These are phyloP conservation scores for Antheraea assamensis DNA, from an alignment of 2,888 invertebrate genomes.

Conservation along the genomic window DNA sequence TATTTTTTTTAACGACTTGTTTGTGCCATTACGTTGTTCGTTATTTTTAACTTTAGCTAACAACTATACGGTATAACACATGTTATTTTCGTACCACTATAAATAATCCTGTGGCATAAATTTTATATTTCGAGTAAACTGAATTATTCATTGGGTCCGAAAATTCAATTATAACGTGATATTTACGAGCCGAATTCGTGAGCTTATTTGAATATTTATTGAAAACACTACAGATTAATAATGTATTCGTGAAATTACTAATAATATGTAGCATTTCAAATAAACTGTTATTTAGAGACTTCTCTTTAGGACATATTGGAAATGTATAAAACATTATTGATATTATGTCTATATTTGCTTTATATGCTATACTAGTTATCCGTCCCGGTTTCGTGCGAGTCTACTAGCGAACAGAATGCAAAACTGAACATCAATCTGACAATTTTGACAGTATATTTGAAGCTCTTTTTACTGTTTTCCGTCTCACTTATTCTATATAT, in stretches of 20 bases:
- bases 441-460: no score
- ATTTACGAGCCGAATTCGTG: conserved; percentile 30
- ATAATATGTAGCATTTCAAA: no score
- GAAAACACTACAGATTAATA: background rate
- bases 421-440: no score
- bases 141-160: conserved; percentile 36
- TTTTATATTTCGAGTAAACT: conserved; percentile 33
- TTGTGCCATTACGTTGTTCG: background rate
- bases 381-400: no score
- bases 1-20: background rate
- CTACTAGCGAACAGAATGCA: no score
- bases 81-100: background rate
- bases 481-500: no score
- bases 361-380: no score
- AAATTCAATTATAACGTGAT: conserved; percentile 22
- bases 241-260: background rate
- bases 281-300: no score
- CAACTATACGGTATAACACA: background rate
- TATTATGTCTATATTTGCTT: no score
- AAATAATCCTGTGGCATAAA: conserved; percentile 13
- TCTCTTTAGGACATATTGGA: no score
- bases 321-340: no score
- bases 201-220: conserved; percentile 14
- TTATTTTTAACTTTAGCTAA: background rate
- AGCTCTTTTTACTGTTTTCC: no score